Evolutionary conservation across 1,140 invertebrate genomes (phyloP).

Genomic region (Nasonia vitripennis): DNA sequence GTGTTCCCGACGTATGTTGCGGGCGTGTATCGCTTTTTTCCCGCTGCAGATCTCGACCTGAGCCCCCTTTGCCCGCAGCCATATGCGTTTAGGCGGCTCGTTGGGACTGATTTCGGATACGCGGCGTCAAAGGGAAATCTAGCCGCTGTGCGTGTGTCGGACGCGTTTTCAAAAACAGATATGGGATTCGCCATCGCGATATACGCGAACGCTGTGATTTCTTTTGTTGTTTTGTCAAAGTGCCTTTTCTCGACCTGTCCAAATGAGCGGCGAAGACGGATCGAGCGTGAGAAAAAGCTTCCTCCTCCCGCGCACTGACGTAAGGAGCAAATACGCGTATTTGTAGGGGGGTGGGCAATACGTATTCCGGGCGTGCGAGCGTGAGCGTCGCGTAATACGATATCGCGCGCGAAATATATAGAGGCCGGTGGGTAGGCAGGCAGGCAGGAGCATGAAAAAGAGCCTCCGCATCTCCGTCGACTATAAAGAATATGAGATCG

Average conservation of each 20-base stretch:
- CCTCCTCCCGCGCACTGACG: neutral
- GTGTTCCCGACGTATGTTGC: slow-evolving; percentile 65
- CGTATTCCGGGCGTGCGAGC: slow-evolving; percentile 26
- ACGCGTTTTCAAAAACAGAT: neutral
- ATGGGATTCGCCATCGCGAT: neutral
- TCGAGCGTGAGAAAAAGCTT: neutral
- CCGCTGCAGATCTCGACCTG: neutral
- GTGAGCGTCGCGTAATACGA: slow-evolving; percentile 50
- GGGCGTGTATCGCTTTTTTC: slow-evolving; percentile 21
- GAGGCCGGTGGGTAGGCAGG: slow-evolving; percentile 16
- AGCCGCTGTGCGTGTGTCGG: neutral
- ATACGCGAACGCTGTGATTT: no score
- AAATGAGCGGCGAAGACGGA: neutral
- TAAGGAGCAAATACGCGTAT: slow-evolving; percentile 37
- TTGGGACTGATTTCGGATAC: slow-evolving; percentile 1
- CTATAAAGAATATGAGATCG: slow-evolving; percentile 60
- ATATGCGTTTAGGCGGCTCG: neutral
- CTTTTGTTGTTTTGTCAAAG: no score
- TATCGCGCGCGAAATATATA: slow-evolving; percentile 40
- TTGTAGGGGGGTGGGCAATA: neutral
- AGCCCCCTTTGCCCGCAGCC: neutral
- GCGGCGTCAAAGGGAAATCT: neutral
- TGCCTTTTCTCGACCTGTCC: no score
- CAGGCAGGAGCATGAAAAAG: slow-evolving; percentile 27
- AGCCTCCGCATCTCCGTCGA: slow-evolving; percentile 43